Percentiles rank a stretch among this genome's conserved stretches.
phyloP scores from a whole-genome alignment of 2,888 invertebrate species.

The Trachelus iudaicus region DNA sequence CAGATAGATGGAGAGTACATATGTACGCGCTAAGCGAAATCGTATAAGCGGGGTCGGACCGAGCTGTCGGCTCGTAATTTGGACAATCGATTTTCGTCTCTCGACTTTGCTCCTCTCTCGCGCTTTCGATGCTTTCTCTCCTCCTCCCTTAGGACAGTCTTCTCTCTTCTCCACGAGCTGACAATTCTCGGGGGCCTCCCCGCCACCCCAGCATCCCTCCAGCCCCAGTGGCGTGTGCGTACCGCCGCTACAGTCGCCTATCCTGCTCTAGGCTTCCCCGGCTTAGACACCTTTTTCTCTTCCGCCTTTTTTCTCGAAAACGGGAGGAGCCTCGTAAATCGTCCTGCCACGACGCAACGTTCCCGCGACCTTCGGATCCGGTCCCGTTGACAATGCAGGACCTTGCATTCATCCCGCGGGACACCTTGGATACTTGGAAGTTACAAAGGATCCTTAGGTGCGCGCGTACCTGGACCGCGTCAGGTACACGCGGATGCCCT shows the following conservation, averaged over 20 bases:
- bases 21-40: background rate
- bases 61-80: background rate
- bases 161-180: background rate
- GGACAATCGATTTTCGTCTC: background rate
- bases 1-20: background rate
- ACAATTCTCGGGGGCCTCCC: background rate
- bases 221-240: background rate
- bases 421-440: background rate
- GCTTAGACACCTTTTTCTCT: background rate
- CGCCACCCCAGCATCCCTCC: too few species aligned
- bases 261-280: background rate
- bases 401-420: constrained; percentile 5
- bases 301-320: background rate
- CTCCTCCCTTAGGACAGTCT: background rate
- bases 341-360: constrained; percentile 2
- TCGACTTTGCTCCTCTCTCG: background rate
- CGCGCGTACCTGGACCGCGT: constrained; percentile 18
- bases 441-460: constrained; percentile 9
- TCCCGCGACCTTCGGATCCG: constrained; percentile 4
- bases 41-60: background rate
- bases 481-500: constrained; percentile 11
- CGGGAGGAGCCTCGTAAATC: constrained; percentile 5
- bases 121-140: background rate
- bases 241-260: background rate
- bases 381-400: constrained; percentile 5